Evolutionary conservation across 2,888 invertebrate genomes (phyloP).

Genomic region (Teleogryllus oceanicus): DNA sequence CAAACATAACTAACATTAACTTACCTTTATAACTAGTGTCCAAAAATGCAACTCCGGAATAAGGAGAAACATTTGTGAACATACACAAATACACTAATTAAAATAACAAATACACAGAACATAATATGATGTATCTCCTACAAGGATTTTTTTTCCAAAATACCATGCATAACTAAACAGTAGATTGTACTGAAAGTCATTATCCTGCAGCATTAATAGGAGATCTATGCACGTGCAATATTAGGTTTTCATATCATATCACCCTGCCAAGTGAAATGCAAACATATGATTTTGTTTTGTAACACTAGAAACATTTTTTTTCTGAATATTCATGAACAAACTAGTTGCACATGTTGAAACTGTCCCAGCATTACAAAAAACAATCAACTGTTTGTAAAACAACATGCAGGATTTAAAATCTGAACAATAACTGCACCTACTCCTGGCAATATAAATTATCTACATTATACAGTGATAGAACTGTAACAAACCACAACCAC

Average conservation of each 20-base stretch:
- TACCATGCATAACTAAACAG: slow-evolving; percentile 26
- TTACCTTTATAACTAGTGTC: not conserved
- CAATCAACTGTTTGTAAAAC: not conserved
- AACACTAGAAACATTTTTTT: not conserved
- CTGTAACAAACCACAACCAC: not conserved
- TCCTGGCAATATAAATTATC: not conserved
- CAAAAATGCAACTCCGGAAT: slow-evolving; percentile 3
- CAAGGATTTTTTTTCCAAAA: slow-evolving; percentile 26
- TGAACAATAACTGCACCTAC: not conserved
- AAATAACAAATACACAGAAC: not conserved
- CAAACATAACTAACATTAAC: slow-evolving; percentile 23
- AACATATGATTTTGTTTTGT: slow-evolving; percentile 18
- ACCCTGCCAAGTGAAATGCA: slow-evolving; percentile 26
- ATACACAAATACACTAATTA: not conserved
- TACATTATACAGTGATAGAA: not conserved
- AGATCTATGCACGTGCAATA: slow-evolving; percentile 25
- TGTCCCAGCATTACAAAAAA: not conserved
- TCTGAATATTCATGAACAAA: too few species aligned
- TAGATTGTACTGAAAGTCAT: slow-evolving; percentile 24
- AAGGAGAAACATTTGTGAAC: slow-evolving; percentile 4
- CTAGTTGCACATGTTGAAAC: too few species aligned
- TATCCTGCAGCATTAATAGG: slow-evolving; percentile 34
- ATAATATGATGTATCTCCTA: slow-evolving; percentile 22
- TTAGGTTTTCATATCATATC: not conserved
- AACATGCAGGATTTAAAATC: not conserved